These are phyloP conservation scores for Augochlora pura DNA, from an alignment of 1,140 invertebrate genomes.

Conservation along the genomic window DNA sequence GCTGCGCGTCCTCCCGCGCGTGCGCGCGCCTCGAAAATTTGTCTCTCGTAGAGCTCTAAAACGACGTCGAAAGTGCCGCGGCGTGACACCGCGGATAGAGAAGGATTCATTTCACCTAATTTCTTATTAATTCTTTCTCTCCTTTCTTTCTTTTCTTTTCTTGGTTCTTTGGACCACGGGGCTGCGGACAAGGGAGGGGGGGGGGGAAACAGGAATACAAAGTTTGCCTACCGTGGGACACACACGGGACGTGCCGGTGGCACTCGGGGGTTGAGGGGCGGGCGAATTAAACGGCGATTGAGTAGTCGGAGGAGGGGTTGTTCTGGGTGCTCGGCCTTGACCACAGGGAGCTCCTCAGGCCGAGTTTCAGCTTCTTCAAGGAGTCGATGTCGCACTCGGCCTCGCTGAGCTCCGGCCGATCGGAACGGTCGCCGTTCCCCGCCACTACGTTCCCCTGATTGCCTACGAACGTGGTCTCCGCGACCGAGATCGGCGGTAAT, in stretches of 20 bases:
- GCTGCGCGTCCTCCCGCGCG: no score
- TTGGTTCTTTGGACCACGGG: constrained; percentile 44
- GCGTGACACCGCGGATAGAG: constrained; percentile 23
- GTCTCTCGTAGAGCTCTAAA: background rate
- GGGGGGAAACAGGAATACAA: background rate
- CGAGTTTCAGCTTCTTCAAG: constrained; percentile 87
- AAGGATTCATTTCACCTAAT: constrained; percentile 53
- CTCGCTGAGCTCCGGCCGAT: constrained; percentile 83
- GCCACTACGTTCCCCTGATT: constrained; percentile 66
- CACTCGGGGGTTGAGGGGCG: constrained; percentile 17
- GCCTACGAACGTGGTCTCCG: constrained; percentile 82
- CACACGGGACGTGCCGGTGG: constrained; percentile 15
- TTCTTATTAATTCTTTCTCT: background rate
- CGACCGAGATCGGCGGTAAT: constrained; percentile 83
- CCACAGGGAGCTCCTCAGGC: constrained; percentile 86
- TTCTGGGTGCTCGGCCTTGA: constrained; percentile 84
- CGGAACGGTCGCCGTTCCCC: constrained; percentile 69
- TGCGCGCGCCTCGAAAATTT: no score
- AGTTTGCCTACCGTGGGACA: constrained; percentile 18
- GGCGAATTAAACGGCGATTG: constrained; percentile 83
- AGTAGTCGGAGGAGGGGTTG: constrained; percentile 83
- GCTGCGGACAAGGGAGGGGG: constrained; percentile 9
- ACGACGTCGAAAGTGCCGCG: constrained; percentile 27
- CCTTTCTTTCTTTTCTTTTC: background rate
- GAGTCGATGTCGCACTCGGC: constrained; percentile 89